Percentiles rank a stretch among this genome's conserved stretches.
phyloP scores from a whole-genome alignment of 2,113 vertebrate species.

The human (Homo sapiens) region GRCh38 chr1:114223001-114223500 shows the following conservation, averaged over 20 bases:
- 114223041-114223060: neutral
- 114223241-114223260: constrained; percentile 52
- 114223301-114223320: constrained; percentile 33
- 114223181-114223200: constrained; percentile 35
- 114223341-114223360: neutral
- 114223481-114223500: neutral
- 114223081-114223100: neutral
- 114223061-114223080: neutral
- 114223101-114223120: neutral
- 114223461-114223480: neutral
- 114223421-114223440: neutral
- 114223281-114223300: constrained; percentile 29
- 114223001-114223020: neutral
- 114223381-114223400: neutral
- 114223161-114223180: constrained; percentile 43
- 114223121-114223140: constrained; percentile 12
- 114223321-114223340: neutral
- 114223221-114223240: constrained; percentile 10
- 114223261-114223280: constrained; percentile 54
- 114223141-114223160: constrained; percentile 7
- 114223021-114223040: neutral
- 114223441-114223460: neutral
- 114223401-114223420: neutral
- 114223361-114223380: neutral
- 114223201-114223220: constrained; percentile 51